phyloP scores from a whole-genome alignment of 2,888 invertebrate species.

The Hololepta plana region DNA sequence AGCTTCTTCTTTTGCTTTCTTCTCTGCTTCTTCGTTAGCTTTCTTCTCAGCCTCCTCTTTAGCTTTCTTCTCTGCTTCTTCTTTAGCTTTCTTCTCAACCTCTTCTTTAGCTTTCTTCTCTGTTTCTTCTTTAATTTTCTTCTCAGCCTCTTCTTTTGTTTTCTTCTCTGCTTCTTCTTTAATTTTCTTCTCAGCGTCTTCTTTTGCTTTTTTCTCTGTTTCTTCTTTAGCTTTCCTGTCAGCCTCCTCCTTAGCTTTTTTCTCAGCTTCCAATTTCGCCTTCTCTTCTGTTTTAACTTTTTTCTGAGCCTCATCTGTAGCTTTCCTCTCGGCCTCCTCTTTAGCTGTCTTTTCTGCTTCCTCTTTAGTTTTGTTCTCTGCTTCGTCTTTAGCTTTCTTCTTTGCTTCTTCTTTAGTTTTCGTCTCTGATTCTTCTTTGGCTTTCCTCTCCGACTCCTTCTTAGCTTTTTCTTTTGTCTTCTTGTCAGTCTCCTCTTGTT shows the following conservation, averaged over 20 bases:
- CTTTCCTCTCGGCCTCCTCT: constrained; percentile 11
- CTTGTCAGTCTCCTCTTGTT: constrained; percentile 5
- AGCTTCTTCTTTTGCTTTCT: constrained; percentile 8
- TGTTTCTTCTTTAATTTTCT: constrained; percentile 11
- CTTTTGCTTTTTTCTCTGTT: constrained; percentile 8
- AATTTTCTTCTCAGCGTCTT: constrained; percentile 10
- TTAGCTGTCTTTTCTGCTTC: constrained; percentile 8
- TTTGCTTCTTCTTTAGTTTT: constrained; percentile 9
- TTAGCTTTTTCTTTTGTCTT: constrained; percentile 7
- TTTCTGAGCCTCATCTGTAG: constrained; percentile 14
- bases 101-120: constrained; percentile 10
- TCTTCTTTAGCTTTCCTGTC: constrained; percentile 12
- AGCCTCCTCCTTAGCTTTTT: constrained; percentile 11
- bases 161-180: constrained; percentile 10
- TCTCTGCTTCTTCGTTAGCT: constrained; percentile 6
- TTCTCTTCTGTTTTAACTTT: constrained; percentile 11
- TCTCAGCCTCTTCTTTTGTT: constrained; percentile 9
- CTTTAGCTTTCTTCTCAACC: constrained; percentile 9
- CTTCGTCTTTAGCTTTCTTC: constrained; percentile 12
- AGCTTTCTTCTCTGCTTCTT: constrained; percentile 7
- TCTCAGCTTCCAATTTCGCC: constrained; percentile 12
- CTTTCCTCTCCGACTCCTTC: constrained; percentile 6
- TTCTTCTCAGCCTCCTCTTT: constrained; percentile 10
- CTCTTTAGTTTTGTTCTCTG: constrained; percentile 11
- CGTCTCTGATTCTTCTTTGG: constrained; percentile 7